Conservation (phyloP, 2,113 vertebrate species). For the Microcebus jonahi region DNA sequence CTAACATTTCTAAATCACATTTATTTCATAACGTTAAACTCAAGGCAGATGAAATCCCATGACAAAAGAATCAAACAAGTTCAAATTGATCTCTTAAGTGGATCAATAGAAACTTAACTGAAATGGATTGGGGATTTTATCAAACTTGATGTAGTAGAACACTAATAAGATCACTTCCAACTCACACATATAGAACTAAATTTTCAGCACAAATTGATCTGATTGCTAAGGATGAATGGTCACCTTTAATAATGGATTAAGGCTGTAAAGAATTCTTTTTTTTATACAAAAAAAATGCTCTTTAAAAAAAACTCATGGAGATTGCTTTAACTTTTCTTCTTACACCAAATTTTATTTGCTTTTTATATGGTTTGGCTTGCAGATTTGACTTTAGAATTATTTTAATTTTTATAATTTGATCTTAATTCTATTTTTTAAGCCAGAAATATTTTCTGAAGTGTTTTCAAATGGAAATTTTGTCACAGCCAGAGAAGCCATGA, state of each 20-base stretch:
- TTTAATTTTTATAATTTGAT: conserved; percentile 1
- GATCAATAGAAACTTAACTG: conserved; percentile 85
- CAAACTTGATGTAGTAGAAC: conserved; percentile 82
- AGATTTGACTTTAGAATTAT: not conserved
- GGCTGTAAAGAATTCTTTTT: conserved; percentile 73
- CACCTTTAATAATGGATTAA: conserved; percentile 81
- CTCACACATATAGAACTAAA: conserved; percentile 78
- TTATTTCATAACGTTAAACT: conserved; percentile 75
- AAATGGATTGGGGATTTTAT: conserved; percentile 85
- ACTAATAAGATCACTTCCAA: conserved; percentile 84
- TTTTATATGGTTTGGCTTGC: not conserved
- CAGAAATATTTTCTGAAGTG: not conserved
- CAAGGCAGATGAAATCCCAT: conserved; percentile 77
- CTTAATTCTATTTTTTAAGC: not conserved
- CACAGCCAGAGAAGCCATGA: not conserved
- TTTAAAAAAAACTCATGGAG: conserved; percentile 53
- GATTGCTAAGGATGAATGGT: conserved; percentile 80
- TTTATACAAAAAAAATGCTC: conserved; percentile 44
- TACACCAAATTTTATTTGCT: not conserved
- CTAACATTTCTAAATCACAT: conserved; percentile 59
- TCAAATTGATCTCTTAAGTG: conserved; percentile 84
- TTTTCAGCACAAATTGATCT: conserved; percentile 82
- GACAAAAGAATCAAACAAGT: conserved; percentile 79
- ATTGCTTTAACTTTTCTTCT: conserved; percentile 17
- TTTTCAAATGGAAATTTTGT: conserved; percentile 34